Conservation (phyloP, 2,113 vertebrate genomes). For the Kobus ellipsiprymnus region DNA sequence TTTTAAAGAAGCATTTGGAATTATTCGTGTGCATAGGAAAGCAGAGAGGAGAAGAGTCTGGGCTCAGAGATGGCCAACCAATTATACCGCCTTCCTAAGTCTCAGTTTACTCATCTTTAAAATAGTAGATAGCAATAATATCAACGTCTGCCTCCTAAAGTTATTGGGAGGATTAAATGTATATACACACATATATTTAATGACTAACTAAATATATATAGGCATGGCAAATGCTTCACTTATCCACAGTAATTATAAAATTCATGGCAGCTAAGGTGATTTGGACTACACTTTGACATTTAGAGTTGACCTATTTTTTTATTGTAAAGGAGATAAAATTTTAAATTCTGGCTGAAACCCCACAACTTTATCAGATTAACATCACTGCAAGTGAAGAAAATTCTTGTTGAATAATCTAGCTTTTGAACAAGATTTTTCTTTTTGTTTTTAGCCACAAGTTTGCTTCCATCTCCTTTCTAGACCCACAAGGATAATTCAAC, state of each 20-base stretch:
- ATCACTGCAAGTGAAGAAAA: not conserved
- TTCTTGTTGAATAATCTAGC: not conserved
- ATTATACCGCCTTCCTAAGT: not conserved
- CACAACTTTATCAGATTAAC: not conserved
- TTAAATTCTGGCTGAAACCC: not conserved
- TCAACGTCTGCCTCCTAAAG: not conserved
- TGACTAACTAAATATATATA: not conserved
- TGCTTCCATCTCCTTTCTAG: not conserved
- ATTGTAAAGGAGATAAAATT: not conserved
- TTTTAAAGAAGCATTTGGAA: not conserved
- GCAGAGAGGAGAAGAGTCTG: not conserved
- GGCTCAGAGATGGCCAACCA: not conserved
- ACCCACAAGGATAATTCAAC: not conserved
- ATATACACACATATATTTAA: not conserved
- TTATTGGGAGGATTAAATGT: not conserved
- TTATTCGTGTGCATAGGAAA: not conserved
- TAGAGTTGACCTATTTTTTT: not conserved
- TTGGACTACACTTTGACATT: not conserved
- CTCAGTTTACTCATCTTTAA: not conserved
- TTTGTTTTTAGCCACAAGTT: not conserved
- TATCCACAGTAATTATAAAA: not conserved
- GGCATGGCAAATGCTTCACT: not conserved
- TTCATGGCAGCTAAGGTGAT: not conserved
- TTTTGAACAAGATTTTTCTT: not conserved
- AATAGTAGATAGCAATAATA: not conserved